Evolutionary conservation across 2,113 vertebrate species (phyloP).

Genomic region (Illadopsis cleaveri): DNA sequence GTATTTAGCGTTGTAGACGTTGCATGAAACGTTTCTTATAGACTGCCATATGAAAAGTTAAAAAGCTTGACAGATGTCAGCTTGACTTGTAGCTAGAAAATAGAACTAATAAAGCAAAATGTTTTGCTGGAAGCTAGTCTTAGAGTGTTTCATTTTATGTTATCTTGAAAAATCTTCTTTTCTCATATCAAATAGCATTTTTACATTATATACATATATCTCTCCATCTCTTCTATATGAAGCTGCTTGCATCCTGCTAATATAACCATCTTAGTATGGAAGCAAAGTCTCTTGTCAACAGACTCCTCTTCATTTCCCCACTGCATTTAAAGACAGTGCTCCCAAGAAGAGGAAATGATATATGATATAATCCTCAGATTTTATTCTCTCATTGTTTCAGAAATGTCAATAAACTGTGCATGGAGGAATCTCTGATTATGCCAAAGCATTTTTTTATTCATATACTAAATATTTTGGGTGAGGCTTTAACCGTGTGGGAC

Average conservation of each 20-base stretch:
- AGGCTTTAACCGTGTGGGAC: neutral
- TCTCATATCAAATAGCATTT: conserved; percentile 7
- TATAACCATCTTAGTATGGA: neutral
- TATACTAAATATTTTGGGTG: neutral
- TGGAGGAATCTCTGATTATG: neutral
- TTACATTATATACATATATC: neutral
- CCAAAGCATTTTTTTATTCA: conserved; percentile 44
- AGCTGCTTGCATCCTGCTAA: neutral
- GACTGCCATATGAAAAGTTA: conserved; percentile 38
- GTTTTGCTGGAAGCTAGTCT: conserved; percentile 64
- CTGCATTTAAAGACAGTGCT: neutral
- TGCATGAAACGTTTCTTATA: conserved; percentile 69
- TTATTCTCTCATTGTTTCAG: neutral
- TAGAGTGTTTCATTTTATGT: conserved; percentile 41
- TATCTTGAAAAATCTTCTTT: neutral
- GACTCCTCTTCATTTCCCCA: neutral
- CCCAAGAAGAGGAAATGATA: neutral
- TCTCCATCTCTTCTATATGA: neutral
- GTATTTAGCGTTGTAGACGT: conserved; percentile 27
- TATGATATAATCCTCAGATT: neutral
- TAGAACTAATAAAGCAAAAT: conserved; percentile 75
- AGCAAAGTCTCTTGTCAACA: neutral
- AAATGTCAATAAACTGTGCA: neutral
- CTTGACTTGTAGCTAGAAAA: conserved; percentile 70
- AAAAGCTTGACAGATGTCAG: conserved; percentile 28